Evolutionary conservation across 2,888 invertebrate species (phyloP), one percentile per base, ranked within the genome.

Genomic region (Mythimna impura): DNA sequence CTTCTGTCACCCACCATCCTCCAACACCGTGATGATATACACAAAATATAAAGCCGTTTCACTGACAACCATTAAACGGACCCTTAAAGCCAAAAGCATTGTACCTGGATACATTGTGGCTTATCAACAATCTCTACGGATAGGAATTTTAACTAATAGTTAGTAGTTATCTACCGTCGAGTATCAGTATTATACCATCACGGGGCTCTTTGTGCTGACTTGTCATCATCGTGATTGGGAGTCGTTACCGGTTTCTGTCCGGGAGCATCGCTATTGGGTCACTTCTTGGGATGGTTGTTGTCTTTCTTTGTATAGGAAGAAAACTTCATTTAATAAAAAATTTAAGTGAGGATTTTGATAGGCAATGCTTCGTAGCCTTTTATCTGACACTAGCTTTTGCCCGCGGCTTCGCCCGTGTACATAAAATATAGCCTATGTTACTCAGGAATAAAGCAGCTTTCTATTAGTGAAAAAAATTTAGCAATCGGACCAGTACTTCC

Each of bases 61-160:
- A 66, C 64, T 79, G 82, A 81, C 86, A 76, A 62, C 76, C 70
- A 70, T 80, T 83, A 71, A 66, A 66, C 47, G 55, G 80, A 70
- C 83, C 82, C 74, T 82, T 82, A 82, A 76, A 78, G 64, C 71
- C 73, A 71, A 78, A 82, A 86, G 76, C 86, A 86, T 85, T 85
- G 85, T 85, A 81, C 65, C 86, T 78, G 81, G 84, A 86, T 82
- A 85, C 84, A 76, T 79, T 70, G 76, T 61, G 69, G 73, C 76
- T 86, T 86, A 86, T 85, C 86, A 85, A 47, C 66, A 73, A 85
- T 86, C 85, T 81, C 76, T 86, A 86, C 85, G 86, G 82, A 77
- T 73, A 85, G 86, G 86, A 86, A 86, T 86, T 86, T 86, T 86
- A 86, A 86, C 86, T 86, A 86, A 86, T 86, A 85, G 84, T 85